phyloP scores from a whole-genome alignment of 2,888 invertebrate genomes.

The Petrolisthes manimaculis region DNA sequence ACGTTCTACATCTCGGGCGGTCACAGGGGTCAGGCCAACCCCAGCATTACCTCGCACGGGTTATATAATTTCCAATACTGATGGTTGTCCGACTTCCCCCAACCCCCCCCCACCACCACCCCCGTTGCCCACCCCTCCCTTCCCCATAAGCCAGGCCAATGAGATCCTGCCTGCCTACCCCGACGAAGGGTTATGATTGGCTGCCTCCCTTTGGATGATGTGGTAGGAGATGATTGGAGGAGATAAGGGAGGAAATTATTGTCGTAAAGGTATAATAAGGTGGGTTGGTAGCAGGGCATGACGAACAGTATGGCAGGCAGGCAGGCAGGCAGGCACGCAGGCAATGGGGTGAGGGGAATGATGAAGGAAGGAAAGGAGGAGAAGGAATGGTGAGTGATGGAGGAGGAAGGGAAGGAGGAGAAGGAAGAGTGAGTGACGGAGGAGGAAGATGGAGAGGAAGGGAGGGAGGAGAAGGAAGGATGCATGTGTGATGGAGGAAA shows the following conservation, averaged over 20 bases:
- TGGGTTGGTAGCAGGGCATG: slow-evolving; percentile 47
- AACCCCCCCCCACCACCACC: not conserved
- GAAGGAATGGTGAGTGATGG: not conserved
- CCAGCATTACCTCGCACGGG: slow-evolving; percentile 34
- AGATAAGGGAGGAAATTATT: slow-evolving; percentile 43
- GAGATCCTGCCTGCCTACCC: slow-evolving; percentile 1
- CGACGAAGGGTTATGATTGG: slow-evolving; percentile 37
- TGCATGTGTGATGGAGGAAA: not conserved
- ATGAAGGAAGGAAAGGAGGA: not conserved
- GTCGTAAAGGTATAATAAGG: slow-evolving; percentile 40
- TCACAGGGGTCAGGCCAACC: slow-evolving; percentile 37
- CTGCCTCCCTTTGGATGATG: slow-evolving; percentile 19
- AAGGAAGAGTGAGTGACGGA: not conserved
- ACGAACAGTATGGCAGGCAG: slow-evolving; percentile 52
- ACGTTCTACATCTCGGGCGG: slow-evolving; percentile 26
- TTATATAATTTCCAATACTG: slow-evolving; percentile 49
- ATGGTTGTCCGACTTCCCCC: slow-evolving; percentile 19
- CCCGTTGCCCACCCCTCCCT: not conserved
- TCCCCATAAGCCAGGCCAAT: slow-evolving; percentile 21
- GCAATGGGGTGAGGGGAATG: not conserved
- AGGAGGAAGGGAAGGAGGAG: slow-evolving; percentile 1
- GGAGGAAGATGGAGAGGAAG: not conserved
- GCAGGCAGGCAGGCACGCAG: not conserved
- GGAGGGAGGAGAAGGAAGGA: not conserved
- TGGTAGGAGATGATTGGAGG: slow-evolving; percentile 48